Evolutionary conservation across 2,888 invertebrate genomes (phyloP).

Genomic region (Aporophyla lueneburgensis): DNA sequence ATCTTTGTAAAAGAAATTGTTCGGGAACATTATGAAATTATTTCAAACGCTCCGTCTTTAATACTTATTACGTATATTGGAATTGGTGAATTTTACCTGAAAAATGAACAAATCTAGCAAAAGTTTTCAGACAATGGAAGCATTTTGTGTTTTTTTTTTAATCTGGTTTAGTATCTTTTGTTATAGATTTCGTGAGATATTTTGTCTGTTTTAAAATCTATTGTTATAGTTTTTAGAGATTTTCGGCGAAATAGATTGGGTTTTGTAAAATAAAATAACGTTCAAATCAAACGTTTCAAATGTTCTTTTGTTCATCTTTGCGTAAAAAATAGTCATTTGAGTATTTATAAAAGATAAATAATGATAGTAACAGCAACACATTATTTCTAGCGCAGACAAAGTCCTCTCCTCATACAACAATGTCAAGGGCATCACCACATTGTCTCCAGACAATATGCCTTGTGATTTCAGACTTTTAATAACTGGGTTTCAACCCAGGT

Average conservation of each 20-base stretch:
- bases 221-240: background rate
- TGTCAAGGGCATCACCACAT: background rate
- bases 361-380: background rate
- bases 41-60: slow-evolving; percentile 52
- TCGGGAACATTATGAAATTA: slow-evolving; percentile 62
- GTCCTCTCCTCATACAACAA: background rate
- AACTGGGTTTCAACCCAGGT: background rate
- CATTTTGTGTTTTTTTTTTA: background rate
- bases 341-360: background rate
- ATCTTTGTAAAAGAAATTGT: slow-evolving; percentile 60
- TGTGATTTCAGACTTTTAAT: background rate
- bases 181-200: too few relatives aligned
- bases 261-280: background rate
- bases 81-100: slow-evolving; percentile 31
- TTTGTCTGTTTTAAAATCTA: slow-evolving; percentile 12
- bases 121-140: slow-evolving; percentile 36
- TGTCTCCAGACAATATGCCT: background rate
- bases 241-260: background rate
- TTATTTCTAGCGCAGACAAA: background rate
- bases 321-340: background rate
- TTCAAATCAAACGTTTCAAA: background rate
- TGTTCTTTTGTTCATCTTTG: background rate
- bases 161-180: slow-evolving; percentile 8
- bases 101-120: slow-evolving; percentile 24
- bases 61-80: slow-evolving; percentile 48